Evolutionary conservation across 2,888 invertebrate genomes (phyloP), one percentile per base, ranked within the genome.

Genomic region (Alentia gelatinosa): DNA sequence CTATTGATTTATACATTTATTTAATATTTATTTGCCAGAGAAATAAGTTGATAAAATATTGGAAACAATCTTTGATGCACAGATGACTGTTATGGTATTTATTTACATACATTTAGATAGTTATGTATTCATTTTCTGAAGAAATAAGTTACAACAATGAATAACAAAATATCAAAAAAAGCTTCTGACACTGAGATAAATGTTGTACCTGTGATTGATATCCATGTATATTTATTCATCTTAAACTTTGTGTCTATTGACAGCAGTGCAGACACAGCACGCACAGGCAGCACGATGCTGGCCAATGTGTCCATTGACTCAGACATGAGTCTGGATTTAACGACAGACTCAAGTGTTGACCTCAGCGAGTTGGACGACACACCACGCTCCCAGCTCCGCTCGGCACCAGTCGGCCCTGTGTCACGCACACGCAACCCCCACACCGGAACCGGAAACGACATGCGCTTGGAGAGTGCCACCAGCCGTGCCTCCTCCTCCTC

Each of bases 241-340:
- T n/a, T n/a, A n/a, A n/a, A n/a, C n/a, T n/a, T n/a, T n/a, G n/a
- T 83, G 3, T 35, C 26, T 75, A 3, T 35, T 89, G 35, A 12
- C 89, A 89, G 68, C 35, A 89, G 37, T 39, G n/a, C 9, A 37
- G 84, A 50, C 56, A 90, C 84, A 26, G 35, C 30, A 15, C 50
- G 91, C 30, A 89, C 90, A 26, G 68, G 84, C 47, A 93, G 92
- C 68, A 93, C 93, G 47, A 92, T 95, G 68, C 92, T 95, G 83
- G 93, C 94, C 9, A 95, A 95, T 91, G 95, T 95, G 39, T 94
- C 94, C 91, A 95, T 95, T 23, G 95, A 95, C 92, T 94, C 94
- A 0, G 94, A 95, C 30, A 89, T 94, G 90, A 94, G 93, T 47
- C 37, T 90, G 19, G 91, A 92, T 74, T 56, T 89, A 5, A 74